Base-by-base conservation (phyloP, 1,140 invertebrate species). In the Delia radicum region DNA sequence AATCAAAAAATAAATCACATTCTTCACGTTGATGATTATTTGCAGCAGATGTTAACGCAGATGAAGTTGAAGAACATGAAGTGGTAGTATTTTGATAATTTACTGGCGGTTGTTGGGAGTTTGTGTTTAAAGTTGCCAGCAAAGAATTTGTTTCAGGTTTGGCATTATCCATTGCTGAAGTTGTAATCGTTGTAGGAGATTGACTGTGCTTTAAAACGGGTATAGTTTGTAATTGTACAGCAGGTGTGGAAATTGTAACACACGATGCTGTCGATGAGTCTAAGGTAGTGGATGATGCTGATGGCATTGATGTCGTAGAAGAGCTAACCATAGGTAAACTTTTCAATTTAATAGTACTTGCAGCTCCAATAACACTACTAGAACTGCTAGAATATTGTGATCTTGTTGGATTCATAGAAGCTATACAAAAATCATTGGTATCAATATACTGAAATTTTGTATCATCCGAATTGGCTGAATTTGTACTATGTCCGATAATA, bases 1-100 rank as follows among this genome's bases (percentile, higher is more conserved):
- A 85, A 27, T 85, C 83, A 61, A 85, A 85, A 46, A 85, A 85
- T 42, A 85, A 74, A 78, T 85, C 83, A 3, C 85, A 78, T 29
- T 85, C 83, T 8, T 85, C 83, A 0, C 82, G 79, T 31, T 81
- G 81, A 65, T 77, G 67, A 24, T 65, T 73, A 33, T 55, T 27
- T 13, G 75, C 31, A 46, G 31, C 28, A 2, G 74, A 18, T 0
- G 65, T 29, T 10, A 55, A 48, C 13, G 8, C n/a, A 0, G n/a
- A 21, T 0, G 69, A 42, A 26, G 28, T 29, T 10, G 72, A 31
- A 31, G 69, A 67, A 13, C 15, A 3, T 13, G 67, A 24, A 7
- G 29, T 67, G 15, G 28, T 33, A 31, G 13, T 33, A 33, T 37
- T 69, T 21, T n/a, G n/a, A 31, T 69, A 65, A n/a, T 6, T 21